Evolutionary conservation across 92 coral and sea anemone genomes (phyloP).

Genomic region (Phenganax stokvisi): DNA sequence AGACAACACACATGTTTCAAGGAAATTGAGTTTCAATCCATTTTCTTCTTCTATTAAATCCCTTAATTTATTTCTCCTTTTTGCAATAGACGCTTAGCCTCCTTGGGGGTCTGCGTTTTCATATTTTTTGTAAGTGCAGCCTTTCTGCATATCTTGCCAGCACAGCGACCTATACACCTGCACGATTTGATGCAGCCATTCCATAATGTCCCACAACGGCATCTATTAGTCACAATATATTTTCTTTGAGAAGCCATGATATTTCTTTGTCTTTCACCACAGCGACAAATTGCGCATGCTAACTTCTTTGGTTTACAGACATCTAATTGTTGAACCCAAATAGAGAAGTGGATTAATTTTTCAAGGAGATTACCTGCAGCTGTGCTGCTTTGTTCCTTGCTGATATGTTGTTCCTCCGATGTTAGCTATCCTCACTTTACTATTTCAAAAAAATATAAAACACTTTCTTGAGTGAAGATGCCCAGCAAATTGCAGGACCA

Average conservation of each 20-base stretch:
- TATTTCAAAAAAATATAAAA: background rate
- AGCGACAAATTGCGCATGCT: background rate
- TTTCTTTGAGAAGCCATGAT: background rate
- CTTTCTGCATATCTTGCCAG: background rate
- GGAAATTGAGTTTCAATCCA: no score
- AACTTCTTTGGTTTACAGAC: no score
- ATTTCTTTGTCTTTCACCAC: background rate
- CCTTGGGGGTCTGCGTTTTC: background rate
- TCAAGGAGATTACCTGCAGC: no score
- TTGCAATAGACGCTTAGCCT: background rate
- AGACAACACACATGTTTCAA: no score
- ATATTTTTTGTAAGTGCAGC: background rate
- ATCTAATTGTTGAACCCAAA: no score
- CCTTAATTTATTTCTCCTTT: background rate
- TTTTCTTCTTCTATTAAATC: background rate
- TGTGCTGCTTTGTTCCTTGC: no score
- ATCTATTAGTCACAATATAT: background rate
- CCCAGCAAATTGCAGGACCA: background rate
- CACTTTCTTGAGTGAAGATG: background rate
- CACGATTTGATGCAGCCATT: background rate
- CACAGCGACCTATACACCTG: background rate
- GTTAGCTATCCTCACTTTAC: no score
- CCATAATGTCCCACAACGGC: background rate
- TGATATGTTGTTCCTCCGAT: no score
- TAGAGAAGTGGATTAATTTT: no score